Evolutionary conservation across 2,888 invertebrate genomes (phyloP), one percentile per base, ranked within the genome.

Genomic region (Microplitis deprimator): DNA sequence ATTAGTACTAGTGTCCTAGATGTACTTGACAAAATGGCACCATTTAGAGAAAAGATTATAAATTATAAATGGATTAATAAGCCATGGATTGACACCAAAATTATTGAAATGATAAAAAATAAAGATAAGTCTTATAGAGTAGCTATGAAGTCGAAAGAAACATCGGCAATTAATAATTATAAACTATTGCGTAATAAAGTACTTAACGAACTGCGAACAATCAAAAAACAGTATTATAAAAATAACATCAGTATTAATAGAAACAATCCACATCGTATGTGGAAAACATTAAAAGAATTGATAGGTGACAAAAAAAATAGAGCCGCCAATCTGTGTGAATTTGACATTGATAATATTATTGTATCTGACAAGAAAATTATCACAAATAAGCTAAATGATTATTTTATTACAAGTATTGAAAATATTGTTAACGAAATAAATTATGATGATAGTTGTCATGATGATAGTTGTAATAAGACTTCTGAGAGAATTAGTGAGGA

Each of bases 71-170:
- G 76, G 77, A 38, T 41, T 1, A 38, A 73, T 60, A 73, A 75
- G 68, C 79, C 77, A n/a, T 79, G 79, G 77, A 77, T 79, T 17
- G 69, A 74, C 5, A 74, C 76, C 10, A 50, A 61, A 20, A 70
- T 77, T 5, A 68, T 67, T 13, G 50, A 59, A 16, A 50, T 68
- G 8, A 73, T 68, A 20, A 59, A 70, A 59, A 10, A 16, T 1
- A 72, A 75, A 70, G 79, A 79, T 61, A 20, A n/a, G 3, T 16
- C 16, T 0, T 77, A 75, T 62, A 62, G n/a, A n/a, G 6, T 62
- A 17, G 62, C 69, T 41, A 50, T 17, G 59, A 41, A 50, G 41
- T 62, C 59, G 10, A 69, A 69, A 16, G 7, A 17, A 59, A 50
- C 8, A 10, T 59, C 10, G 4, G 50, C 40, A 6, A 41, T 41